Base-by-base conservation (phyloP, 2,888 invertebrate species). In the Hypolimnas misippus region DNA sequence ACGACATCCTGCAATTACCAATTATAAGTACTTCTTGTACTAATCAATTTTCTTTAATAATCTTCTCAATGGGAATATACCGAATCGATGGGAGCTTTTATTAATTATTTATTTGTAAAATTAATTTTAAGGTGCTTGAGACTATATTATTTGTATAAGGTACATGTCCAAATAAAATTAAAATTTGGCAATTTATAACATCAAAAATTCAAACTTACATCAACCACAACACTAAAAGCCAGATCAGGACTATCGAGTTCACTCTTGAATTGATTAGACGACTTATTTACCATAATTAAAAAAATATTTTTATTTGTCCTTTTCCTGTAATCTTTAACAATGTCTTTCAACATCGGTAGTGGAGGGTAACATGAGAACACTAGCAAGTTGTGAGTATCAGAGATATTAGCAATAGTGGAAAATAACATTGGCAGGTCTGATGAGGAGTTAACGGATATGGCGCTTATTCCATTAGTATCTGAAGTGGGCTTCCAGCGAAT, bases 201-300 rank as follows among this genome's bases (percentile, higher is more conserved):
- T 79, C 78, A 25, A 25, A 25, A 8, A 7, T n/a, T 35, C n/a
- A n/a, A n/a, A 55, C 54, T 55, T 16, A 55, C 54, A 40, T 55
- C 42, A 40, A 40, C 7, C 2, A 55, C 29, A 25, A 55, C 42
- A 14, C 16, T 42, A 55, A 40, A 55, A 10, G 54, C 42, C 1
- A 55, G 35, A 14, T 42, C 54, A 17, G 49, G 38, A 16, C 16
- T 40, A 14, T 16, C 12, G 3, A 61, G 19, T 14, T 35, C 29
- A 44, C 7, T 52, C 8, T 21, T 12, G 8, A 42, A 42, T 12
- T 14, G 21, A 49, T 25, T 25, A 73, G 33, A 50, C 33, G 8
- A 29, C 19, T 80, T 73, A 33, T 79, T 81, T 7, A 79, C 69
- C 70, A 77, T 78, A 21, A 81, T 63, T n/a, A 84, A 51, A 14